phyloP scores from a whole-genome alignment of 2,113 vertebrate genomes.

The Excalfactoria chinensis region DNA sequence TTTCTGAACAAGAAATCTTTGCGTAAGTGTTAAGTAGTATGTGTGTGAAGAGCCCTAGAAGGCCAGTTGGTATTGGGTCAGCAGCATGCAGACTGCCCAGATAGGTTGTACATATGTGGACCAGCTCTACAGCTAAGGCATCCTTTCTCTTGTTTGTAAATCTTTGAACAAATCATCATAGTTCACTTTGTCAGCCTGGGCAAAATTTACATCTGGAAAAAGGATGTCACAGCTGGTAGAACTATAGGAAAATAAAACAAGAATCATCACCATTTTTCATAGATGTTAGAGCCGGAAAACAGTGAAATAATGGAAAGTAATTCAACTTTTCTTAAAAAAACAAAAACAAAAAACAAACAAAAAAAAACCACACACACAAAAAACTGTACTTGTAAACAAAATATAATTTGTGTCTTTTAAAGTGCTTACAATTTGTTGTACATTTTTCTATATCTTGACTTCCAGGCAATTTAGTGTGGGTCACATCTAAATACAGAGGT shows the following conservation, averaged over 20 bases:
- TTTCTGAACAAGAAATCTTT: not conserved
- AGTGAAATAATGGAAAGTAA: not conserved
- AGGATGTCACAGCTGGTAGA: not conserved
- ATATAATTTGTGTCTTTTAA: not conserved
- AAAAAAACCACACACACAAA: no score
- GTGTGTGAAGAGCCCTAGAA: not conserved
- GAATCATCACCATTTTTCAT: not conserved
- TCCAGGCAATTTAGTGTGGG: not conserved
- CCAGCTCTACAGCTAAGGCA: not conserved
- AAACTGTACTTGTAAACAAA: not conserved
- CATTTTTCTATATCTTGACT: not conserved
- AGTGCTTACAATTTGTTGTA: not conserved
- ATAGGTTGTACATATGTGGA: not conserved
- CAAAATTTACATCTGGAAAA: constrained; percentile 10
- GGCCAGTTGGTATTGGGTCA: not conserved
- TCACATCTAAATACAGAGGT: not conserved
- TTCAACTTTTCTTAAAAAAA: not conserved
- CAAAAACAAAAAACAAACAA: not conserved
- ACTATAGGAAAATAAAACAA: not conserved
- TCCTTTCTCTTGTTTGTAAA: not conserved
- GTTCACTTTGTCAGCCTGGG: not conserved
- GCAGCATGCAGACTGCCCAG: rapidly evolving
- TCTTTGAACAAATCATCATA: not conserved
- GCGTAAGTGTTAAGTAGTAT: not conserved
- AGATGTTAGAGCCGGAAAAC: not conserved